phyloP scores from a whole-genome alignment of 1,140 invertebrate genomes.

The Sycophaga agraensis region DNA sequence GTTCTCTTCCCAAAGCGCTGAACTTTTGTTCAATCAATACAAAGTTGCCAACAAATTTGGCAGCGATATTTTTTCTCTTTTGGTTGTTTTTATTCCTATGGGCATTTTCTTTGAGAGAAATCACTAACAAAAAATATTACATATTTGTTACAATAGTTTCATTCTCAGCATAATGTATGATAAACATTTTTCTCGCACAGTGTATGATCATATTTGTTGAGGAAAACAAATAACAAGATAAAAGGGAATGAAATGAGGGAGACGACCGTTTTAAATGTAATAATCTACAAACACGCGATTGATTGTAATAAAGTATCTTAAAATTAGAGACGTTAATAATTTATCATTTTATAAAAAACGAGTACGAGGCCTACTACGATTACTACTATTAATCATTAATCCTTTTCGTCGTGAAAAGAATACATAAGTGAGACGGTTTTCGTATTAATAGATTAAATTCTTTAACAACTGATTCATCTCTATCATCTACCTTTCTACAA shows the following conservation, averaged over 20 bases:
- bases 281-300: conserved; percentile 43
- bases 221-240: neutral
- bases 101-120: neutral
- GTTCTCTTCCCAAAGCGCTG: neutral
- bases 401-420: conserved; percentile 25
- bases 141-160: neutral
- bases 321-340: conserved; percentile 40
- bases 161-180: neutral
- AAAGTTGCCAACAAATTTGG: neutral
- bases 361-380: conserved; percentile 37
- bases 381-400: conserved; percentile 35
- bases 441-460: conserved; percentile 34
- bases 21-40: neutral
- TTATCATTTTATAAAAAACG: conserved; percentile 43
- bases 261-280: conserved; percentile 38
- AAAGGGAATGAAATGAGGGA: conserved; percentile 16
- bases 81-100: neutral
- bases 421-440: conserved; percentile 27
- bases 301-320: conserved; percentile 36
- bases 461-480: conserved; percentile 32
- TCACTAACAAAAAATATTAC: neutral
- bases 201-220: neutral
- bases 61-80: neutral
- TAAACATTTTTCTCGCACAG: neutral
- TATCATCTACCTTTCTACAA: neutral